Percentiles rank a stretch among this genome's conserved stretches.
phyloP scores from a whole-genome alignment of 2,888 invertebrate genomes.

The Dexiosoma caninum region DNA sequence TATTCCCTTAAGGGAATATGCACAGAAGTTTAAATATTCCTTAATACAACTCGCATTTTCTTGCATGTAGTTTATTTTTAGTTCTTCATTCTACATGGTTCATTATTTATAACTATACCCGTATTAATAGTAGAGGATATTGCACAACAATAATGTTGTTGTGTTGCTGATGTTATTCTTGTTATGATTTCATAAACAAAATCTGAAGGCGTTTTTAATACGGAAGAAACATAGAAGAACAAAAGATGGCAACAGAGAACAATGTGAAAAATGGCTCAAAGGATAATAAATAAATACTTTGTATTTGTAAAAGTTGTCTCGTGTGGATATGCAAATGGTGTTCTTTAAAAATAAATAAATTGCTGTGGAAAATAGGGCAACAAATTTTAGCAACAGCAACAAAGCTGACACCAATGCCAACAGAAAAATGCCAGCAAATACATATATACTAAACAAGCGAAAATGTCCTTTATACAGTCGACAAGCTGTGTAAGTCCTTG shows the following conservation, averaged over 20 bases:
- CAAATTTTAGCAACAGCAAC: conserved; percentile 2
- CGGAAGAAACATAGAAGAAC: conserved; percentile 5
- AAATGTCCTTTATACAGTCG: conserved; percentile 18
- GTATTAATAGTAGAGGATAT: too few species aligned
- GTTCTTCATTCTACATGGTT: conserved; percentile 30
- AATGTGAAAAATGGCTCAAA: conserved; percentile 50
- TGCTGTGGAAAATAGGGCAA: conserved; percentile 12
- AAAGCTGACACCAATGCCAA: background rate
- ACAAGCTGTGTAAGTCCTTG: background rate
- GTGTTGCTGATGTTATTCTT: conserved; percentile 12
- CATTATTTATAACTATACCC: conserved; percentile 44
- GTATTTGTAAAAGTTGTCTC: background rate
- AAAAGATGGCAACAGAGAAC: conserved; percentile 22
- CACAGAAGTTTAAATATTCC: background rate
- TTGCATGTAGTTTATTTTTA: background rate
- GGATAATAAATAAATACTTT: conserved; percentile 37
- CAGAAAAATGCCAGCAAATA: background rate
- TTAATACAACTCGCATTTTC: too few species aligned
- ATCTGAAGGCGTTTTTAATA: conserved; percentile 54
- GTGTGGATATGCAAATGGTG: conserved; percentile 13
- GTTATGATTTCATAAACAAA: conserved; percentile 30
- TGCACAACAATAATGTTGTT: conserved; percentile 27
- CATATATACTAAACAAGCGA: conserved; percentile 32
- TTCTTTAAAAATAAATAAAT: background rate
- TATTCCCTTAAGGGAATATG: background rate